Conservation (phyloP, 2,113 vertebrate species). For the Tyrannus savana region DNA sequence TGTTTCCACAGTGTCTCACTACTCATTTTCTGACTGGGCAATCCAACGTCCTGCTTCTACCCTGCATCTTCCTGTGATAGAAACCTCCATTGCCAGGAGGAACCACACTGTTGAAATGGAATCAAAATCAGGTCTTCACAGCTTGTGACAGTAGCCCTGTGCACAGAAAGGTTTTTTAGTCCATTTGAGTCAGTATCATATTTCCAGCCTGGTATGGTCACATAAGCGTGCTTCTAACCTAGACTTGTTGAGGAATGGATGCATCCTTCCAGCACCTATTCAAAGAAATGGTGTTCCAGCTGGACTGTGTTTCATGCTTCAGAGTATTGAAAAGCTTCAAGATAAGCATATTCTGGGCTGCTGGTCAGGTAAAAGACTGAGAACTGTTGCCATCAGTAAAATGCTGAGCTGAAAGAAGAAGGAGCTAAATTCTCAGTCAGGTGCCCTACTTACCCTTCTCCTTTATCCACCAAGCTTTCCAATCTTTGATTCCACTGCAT, state of each 20-base stretch:
- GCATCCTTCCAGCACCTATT: neutral
- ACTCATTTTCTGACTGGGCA: neutral
- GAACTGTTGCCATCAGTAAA: neutral
- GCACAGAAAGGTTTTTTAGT: neutral
- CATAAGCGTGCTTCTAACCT: neutral
- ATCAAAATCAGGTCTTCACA: neutral
- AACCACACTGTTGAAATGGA: rapidly evolving
- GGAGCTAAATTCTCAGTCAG: neutral
- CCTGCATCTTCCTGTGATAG: neutral
- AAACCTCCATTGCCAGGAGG: neutral
- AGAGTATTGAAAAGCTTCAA: neutral
- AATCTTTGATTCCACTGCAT: neutral
- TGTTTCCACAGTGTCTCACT: neutral
- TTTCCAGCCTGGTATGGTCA: rapidly evolving
- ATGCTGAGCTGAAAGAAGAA: neutral
- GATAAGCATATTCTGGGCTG: neutral
- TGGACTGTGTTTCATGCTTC: neutral
- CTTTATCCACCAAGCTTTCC: rapidly evolving
- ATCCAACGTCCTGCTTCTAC: neutral
- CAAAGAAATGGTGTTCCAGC: neutral
- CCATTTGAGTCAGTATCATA: neutral
- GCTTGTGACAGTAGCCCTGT: rapidly evolving
- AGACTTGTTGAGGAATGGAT: neutral
- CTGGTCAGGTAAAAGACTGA: neutral
- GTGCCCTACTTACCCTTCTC: neutral